Percentiles rank a stretch among this genome's conserved stretches.
These are phyloP conservation scores for Strigamia crassipes DNA, from an alignment of 2,888 invertebrate species.

Conservation along the genomic window DNA sequence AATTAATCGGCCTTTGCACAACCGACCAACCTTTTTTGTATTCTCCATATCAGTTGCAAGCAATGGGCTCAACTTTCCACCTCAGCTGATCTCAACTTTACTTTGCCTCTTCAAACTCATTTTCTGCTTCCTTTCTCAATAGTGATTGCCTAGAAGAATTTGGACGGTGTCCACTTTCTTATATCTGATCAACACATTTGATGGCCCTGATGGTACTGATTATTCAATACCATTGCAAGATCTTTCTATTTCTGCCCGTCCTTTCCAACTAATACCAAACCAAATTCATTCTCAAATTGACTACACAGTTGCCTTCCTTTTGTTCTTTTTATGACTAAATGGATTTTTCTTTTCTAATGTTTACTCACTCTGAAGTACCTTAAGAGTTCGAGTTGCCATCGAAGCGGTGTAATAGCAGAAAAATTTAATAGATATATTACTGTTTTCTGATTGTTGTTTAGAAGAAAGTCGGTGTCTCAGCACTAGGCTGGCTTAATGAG, in stretches of 20 bases:
- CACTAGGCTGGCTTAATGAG: too few relatives aligned
- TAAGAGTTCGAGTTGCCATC: too few relatives aligned
- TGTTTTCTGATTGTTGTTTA: too few relatives aligned
- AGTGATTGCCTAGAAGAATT: conserved; percentile 13
- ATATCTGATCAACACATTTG: conserved; percentile 14
- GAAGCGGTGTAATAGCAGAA: too few relatives aligned
- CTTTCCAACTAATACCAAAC: too few relatives aligned
- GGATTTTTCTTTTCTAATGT: too few relatives aligned
- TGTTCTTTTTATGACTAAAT: too few relatives aligned
- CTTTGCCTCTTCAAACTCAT: conserved; percentile 14
- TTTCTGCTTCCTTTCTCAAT: conserved; percentile 1
- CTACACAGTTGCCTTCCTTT: too few relatives aligned
- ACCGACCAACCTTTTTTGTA: conserved; percentile 31
- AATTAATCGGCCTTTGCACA: conserved; percentile 18
- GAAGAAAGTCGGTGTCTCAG: too few relatives aligned
- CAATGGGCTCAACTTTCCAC: conserved; percentile 37
- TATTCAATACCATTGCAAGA: not conserved
- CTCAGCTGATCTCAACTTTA: conserved; percentile 28
- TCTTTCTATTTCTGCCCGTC: not conserved
- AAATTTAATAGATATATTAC: too few relatives aligned
- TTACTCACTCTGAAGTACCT: too few relatives aligned
- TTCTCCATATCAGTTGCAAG: conserved; percentile 31
- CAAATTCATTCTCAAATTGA: too few relatives aligned
- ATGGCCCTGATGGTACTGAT: not conserved
- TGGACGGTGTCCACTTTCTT: not conserved